Base-by-base conservation (phyloP, 2,797 vertebrate genomes). In the Balearica regulorum region DNA sequence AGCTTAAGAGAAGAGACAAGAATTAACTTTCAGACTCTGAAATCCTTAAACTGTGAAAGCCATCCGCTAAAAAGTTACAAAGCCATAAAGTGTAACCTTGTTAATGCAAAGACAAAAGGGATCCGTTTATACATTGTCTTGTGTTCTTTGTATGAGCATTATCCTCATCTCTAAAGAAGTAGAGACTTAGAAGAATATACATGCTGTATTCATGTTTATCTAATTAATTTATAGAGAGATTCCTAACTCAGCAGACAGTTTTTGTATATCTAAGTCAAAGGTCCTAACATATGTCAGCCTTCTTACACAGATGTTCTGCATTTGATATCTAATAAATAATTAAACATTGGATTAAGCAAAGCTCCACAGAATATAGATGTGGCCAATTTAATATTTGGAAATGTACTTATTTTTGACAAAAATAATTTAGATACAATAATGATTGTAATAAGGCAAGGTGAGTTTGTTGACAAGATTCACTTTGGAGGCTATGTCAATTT, bases 311-410 rank as follows among this genome's bases (percentile, higher is more conserved):
- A 94, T 96, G 93, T 87, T 94, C 87, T 71, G 68, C 78, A 95
- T 89, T 92, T 93, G 90, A 95, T 95, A 87, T 65, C 89, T 93
- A 93, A 93, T 96, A 97, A 97, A 96, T 95, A 95, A 96, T 96
- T 95, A 95, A 97, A 78, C 78, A 55, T 46, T 66, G 33, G 48
- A 55, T 78, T 93, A 33, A 48, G 58, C 61, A 83, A 71, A 89
- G 79, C 71, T 66, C 16, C 46, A 37, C 49, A 78, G 69, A 85
- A 68, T 92, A 92, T 58, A 76, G 62, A 80, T 72, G 87, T 81
- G n/a, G 13, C 31, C n/a, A 68, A 19, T 62, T 85, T 91, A 77
- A n/a, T 89, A 49, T 73, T 64, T 90, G 49, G 57, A 77, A 90
- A 89, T 35, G 15, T 55, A 70, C 43, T 80, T 88, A 13, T 53